Percentiles rank a stretch among this genome's conserved stretches.
Conservation (phyloP, 2,888 invertebrate genomes). For the Ditylenchus weischeri region DNA sequence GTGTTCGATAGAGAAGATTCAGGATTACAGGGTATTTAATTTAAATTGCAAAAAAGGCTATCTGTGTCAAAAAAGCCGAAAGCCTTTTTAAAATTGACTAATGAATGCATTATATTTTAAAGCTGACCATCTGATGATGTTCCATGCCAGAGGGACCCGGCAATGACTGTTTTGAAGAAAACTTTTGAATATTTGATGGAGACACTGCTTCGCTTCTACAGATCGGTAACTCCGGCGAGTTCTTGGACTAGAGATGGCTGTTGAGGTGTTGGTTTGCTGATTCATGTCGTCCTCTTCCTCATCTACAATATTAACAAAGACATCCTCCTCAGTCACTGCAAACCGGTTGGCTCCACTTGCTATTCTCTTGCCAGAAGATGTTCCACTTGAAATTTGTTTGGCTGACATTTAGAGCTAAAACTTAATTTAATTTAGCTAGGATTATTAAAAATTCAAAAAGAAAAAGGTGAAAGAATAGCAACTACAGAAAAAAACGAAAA, state of each 20-base stretch:
- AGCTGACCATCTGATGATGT: slow-evolving; percentile 6
- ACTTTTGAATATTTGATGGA: neutral
- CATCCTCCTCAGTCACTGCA: slow-evolving; percentile 5
- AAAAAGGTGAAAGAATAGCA: too few species aligned
- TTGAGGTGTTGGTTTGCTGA: neutral
- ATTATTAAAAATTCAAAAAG: too few species aligned
- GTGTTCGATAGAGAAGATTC: too few species aligned
- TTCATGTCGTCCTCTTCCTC: slow-evolving; percentile 10
- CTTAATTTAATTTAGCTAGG: too few species aligned
- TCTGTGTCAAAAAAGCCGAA: too few species aligned
- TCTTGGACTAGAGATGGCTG: neutral
- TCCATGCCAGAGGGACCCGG: neutral
- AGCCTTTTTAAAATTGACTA: too few species aligned
- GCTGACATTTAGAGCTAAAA: neutral
- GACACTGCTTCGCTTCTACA: neutral
- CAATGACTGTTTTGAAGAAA: neutral
- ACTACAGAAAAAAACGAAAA: too few species aligned
- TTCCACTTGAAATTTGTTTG: neutral
- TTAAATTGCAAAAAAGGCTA: too few species aligned
- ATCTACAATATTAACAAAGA: slow-evolving; percentile 8
- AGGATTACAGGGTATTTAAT: too few species aligned
- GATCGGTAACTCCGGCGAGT: neutral
- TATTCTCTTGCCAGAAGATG: too few species aligned
- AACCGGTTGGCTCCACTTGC: neutral
- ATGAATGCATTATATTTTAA: too few species aligned